phyloP scores from a whole-genome alignment of 2,113 vertebrate genomes.

The Bostrychus sinensis region DNA sequence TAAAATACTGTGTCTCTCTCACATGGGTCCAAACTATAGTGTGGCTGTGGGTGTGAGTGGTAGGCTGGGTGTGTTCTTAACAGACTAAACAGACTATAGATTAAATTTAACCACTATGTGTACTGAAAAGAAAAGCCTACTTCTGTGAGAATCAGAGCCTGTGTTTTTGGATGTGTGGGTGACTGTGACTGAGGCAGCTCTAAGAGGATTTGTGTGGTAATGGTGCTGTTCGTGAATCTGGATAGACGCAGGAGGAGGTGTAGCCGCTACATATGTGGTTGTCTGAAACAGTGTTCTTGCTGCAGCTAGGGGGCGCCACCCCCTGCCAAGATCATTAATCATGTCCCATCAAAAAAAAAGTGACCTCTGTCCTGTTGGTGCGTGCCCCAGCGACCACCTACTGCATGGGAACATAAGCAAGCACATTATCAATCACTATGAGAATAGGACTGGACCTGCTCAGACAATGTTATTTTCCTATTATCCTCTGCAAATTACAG shows the following conservation, averaged over 20 bases:
- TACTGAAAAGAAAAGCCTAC: constrained; percentile 37
- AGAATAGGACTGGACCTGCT: constrained; percentile 33
- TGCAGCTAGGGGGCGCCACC: constrained; percentile 79
- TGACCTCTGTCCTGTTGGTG: constrained; percentile 62
- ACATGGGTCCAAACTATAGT: constrained; percentile 25
- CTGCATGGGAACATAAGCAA: constrained; percentile 74
- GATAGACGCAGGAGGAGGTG: constrained; percentile 19
- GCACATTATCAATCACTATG: constrained; percentile 77
- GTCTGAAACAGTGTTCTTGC: constrained; percentile 14
- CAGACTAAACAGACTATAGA: constrained; percentile 32
- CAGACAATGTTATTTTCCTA: constrained; percentile 65
- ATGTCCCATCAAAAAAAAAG: constrained; percentile 75
- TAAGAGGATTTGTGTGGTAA: constrained; percentile 70
- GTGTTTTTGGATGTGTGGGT: constrained; percentile 62
- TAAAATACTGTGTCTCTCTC: constrained; percentile 32
- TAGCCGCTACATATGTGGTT: background rate
- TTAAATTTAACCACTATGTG: constrained; percentile 55
- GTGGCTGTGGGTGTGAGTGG: constrained; percentile 29
- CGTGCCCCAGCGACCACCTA: constrained; percentile 70
- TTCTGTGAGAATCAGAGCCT: constrained; percentile 47
- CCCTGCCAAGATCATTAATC: constrained; percentile 77
- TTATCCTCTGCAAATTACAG: constrained; percentile 72
- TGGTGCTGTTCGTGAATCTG: constrained; percentile 45
- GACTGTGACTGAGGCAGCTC: constrained; percentile 65
- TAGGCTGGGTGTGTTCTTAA: constrained; percentile 27